phyloP scores from a whole-genome alignment of 2,113 vertebrate genomes.

The Ciconia maguari region DNA sequence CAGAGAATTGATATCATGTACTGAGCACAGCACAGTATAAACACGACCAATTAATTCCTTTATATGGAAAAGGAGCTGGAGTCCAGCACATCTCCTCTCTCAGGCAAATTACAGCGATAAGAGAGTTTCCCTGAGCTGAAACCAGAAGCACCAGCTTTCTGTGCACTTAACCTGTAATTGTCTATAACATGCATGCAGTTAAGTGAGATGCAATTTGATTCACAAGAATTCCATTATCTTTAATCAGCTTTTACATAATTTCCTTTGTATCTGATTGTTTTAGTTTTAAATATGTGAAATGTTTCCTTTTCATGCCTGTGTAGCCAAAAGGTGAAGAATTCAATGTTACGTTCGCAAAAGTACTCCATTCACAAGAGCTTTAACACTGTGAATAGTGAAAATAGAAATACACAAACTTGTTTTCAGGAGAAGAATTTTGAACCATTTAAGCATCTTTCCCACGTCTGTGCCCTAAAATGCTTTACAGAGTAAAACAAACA shows the following conservation, averaged over 20 bases:
- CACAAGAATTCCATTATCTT: not conserved
- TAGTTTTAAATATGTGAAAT: not conserved
- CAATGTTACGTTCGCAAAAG: not conserved
- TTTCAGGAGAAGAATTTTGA: not conserved
- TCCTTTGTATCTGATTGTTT: not conserved
- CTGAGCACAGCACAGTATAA: not conserved
- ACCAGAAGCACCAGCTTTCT: not conserved
- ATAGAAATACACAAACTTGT: not conserved
- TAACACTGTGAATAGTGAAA: not conserved
- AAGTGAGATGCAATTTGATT: not conserved
- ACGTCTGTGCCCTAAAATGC: not conserved
- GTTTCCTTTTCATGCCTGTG: not conserved
- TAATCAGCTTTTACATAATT: conserved; percentile 5
- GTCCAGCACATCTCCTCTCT: not conserved
- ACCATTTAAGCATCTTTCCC: not conserved
- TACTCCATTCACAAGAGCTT: not conserved
- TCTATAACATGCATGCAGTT: not conserved
- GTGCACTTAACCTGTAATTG: not conserved
- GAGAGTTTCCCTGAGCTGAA: conserved; percentile 12
- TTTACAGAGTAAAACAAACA: not conserved
- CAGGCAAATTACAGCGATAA: not conserved
- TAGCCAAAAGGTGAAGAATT: not conserved
- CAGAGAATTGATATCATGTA: not conserved
- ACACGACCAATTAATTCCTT: conserved; percentile 39
- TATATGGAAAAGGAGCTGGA: conserved; percentile 16